Conservation (phyloP, 1,140 invertebrate genomes). For the Steinernema khuongi region DNA sequence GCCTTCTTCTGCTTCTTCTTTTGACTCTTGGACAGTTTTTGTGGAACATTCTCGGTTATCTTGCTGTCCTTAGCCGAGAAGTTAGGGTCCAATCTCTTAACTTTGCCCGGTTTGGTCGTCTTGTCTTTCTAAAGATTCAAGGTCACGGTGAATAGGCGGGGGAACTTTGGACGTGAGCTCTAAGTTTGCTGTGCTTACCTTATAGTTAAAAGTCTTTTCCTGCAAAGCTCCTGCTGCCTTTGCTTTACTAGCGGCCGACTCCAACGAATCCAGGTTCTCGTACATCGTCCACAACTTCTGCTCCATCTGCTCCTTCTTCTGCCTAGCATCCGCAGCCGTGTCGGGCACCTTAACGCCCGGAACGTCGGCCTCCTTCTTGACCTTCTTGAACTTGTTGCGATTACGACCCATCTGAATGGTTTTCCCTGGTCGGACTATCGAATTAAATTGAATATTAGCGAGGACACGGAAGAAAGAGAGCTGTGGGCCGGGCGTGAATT, state of each 20-base stretch:
- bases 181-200: neutral
- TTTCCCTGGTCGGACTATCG: too few species aligned
- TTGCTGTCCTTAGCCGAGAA: neutral
- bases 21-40: neutral
- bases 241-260: neutral
- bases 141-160: neutral
- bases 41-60: neutral
- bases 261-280: neutral
- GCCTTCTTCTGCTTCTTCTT: constrained; percentile 2
- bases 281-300: neutral
- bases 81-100: neutral
- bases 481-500: too few species aligned
- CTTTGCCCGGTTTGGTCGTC: neutral
- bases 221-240: neutral
- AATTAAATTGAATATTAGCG: too few species aligned
- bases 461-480: too few species aligned
- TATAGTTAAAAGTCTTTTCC: neutral
- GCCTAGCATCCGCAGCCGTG: neutral
- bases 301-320: neutral
- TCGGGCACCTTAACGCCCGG: neutral
- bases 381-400: constrained; percentile 15
- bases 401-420: constrained; percentile 13
- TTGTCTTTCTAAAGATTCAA: neutral
- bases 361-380: neutral
- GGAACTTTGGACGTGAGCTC: too few species aligned